Evolutionary conservation across 1,140 invertebrate genomes (phyloP).

Genomic region (Contarinia nasturtii): DNA sequence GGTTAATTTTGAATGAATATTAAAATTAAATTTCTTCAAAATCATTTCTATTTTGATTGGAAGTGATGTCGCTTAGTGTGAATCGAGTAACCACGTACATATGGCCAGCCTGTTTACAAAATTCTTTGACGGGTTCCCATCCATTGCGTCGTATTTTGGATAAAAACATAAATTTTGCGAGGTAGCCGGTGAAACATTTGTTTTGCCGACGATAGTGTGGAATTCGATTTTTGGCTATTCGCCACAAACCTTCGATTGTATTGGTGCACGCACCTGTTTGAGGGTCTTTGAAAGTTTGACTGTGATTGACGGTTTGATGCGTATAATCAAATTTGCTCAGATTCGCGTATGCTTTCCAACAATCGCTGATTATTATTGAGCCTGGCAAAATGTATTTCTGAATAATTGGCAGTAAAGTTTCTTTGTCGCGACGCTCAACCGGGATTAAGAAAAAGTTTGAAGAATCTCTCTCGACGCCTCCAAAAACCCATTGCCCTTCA

Average conservation of each 20-base stretch:
- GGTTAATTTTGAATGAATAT: too few relatives aligned
- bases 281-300: slow-evolving; percentile 8
- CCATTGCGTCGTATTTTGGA: too few relatives aligned
- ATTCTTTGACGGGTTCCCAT: too few relatives aligned
- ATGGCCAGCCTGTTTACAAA: too few relatives aligned
- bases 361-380: slow-evolving; percentile 14
- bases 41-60: too few relatives aligned
- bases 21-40: too few relatives aligned
- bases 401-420: slow-evolving; percentile 9
- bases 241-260: too few relatives aligned
- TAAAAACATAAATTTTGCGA: slow-evolving; percentile 1
- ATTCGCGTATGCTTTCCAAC: slow-evolving; percentile 12
- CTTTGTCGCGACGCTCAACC: slow-evolving; percentile 7
- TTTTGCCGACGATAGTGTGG: not conserved
- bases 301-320: slow-evolving; percentile 10
- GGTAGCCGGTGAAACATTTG: not conserved
- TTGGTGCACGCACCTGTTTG: too few relatives aligned
- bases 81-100: too few relatives aligned
- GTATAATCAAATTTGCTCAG: slow-evolving; percentile 6
- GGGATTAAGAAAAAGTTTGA: slow-evolving; percentile 6
- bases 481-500: slow-evolving; percentile 25
- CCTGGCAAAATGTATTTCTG: slow-evolving; percentile 10
- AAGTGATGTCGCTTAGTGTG: too few relatives aligned
- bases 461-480: slow-evolving; percentile 11
- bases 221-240: not conserved